phyloP scores from a whole-genome alignment of 2,113 vertebrate genomes.

The Rhea pennata region DNA sequence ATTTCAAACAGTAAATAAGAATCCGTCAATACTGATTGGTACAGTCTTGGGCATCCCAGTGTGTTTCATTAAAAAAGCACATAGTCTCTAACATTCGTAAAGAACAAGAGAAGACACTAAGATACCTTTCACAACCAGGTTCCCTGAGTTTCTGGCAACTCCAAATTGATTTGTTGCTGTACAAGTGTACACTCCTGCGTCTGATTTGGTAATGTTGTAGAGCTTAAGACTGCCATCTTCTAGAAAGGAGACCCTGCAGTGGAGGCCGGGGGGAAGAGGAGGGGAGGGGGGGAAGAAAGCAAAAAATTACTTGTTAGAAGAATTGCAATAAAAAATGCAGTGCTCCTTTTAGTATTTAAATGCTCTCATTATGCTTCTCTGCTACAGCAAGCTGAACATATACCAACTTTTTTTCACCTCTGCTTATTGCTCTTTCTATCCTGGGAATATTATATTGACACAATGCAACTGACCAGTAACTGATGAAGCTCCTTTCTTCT shows the following conservation, averaged over 20 bases:
- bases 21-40: background rate
- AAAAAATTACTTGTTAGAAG: background rate
- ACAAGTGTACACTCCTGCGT: slow-evolving; percentile 84
- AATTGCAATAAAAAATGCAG: background rate
- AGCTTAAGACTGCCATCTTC: slow-evolving; percentile 87
- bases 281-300: background rate
- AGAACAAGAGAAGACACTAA: background rate
- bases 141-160: slow-evolving; percentile 80
- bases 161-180: slow-evolving; percentile 86
- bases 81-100: background rate
- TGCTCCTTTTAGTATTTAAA: background rate
- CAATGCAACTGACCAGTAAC: background rate
- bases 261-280: no score
- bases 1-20: background rate
- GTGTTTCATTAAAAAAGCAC: background rate
- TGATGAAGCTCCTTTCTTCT: background rate
- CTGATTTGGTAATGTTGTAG: slow-evolving; percentile 79
- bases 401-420: background rate
- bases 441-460: background rate
- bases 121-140: slow-evolving; percentile 87
- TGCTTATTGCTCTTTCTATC: background rate
- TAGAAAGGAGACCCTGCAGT: slow-evolving; percentile 60
- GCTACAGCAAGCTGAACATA: background rate
- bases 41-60: background rate
- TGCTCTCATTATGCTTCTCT: background rate